phyloP scores from a whole-genome alignment of 1,140 invertebrate species.

The Whitmania pigra region DNA sequence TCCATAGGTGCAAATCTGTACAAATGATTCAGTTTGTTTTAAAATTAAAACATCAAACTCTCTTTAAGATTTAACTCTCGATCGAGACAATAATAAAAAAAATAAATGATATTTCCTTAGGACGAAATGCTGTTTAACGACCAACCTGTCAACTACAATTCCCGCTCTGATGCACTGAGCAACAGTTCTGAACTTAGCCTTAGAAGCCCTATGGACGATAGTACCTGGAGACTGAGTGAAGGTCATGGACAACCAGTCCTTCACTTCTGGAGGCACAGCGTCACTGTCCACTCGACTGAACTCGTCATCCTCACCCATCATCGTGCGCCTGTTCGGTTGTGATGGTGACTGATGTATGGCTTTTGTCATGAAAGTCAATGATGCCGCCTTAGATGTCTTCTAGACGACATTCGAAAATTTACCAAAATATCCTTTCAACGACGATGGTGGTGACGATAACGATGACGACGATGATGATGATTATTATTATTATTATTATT shows the following conservation, averaged over 20 bases:
- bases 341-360: too few species aligned
- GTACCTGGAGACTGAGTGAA: slow-evolving; percentile 59
- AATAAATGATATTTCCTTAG: background rate
- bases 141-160: slow-evolving; percentile 79
- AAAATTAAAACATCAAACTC: too few species aligned
- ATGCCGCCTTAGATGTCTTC: too few species aligned
- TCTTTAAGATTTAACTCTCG: too few species aligned
- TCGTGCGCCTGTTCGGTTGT: background rate
- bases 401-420: too few species aligned
- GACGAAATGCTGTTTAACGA: background rate
- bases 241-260: slow-evolving; percentile 93
- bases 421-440: too few species aligned
- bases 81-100: background rate
- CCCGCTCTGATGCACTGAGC: slow-evolving; percentile 93
- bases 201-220: slow-evolving; percentile 36
- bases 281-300: slow-evolving; percentile 84
- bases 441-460: too few species aligned
- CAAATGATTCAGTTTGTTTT: too few species aligned
- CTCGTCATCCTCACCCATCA: slow-evolving; percentile 62
- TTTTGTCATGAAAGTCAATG: too few species aligned
- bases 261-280: slow-evolving; percentile 82
- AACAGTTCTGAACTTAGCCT: slow-evolving; percentile 69
- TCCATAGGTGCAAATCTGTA: too few species aligned
- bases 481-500: too few species aligned
- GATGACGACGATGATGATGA: too few species aligned